These are phyloP conservation scores for Drosophila jambulina DNA, from an alignment of 1,140 invertebrate genomes.

Conservation along the genomic window DNA sequence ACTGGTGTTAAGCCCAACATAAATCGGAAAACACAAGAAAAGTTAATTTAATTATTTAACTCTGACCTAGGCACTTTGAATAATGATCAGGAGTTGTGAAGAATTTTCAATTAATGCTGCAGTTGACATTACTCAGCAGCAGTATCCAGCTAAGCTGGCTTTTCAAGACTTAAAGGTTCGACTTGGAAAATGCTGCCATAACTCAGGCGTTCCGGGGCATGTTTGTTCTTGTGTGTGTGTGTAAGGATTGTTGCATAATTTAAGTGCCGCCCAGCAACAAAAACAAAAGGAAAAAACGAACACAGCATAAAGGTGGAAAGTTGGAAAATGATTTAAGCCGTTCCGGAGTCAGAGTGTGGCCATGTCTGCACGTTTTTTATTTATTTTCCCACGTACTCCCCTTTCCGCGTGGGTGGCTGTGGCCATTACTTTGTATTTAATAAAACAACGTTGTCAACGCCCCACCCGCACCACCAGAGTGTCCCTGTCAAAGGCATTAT, in stretches of 20 bases:
- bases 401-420: constrained; percentile 1
- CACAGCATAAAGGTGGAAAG: constrained; percentile 11
- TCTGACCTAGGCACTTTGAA: background rate
- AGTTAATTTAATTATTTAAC: constrained; percentile 18
- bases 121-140: constrained; percentile 25
- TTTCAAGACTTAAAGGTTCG: constrained; percentile 7
- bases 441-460: constrained; percentile 69
- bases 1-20: background rate
- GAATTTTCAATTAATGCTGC: constrained; percentile 47
- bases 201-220: constrained; percentile 13
- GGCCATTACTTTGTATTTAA: constrained; percentile 72
- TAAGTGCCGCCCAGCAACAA: constrained; percentile 39
- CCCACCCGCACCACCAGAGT: constrained; percentile 14
- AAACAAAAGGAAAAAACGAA: constrained; percentile 10
- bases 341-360: constrained; percentile 18
- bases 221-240: constrained; percentile 14
- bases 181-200: constrained; percentile 22
- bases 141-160: background rate
- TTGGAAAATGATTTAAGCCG: constrained; percentile 59
- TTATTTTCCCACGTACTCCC: background rate
- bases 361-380: background rate
- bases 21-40: background rate
- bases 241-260: constrained; percentile 52
- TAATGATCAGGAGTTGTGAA: constrained; percentile 13
- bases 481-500: constrained; percentile 60